Evolutionary conservation across 2,113 vertebrate species (phyloP), one percentile per base, ranked within the genome.

Genomic region (Macheiramphus alcinus): DNA sequence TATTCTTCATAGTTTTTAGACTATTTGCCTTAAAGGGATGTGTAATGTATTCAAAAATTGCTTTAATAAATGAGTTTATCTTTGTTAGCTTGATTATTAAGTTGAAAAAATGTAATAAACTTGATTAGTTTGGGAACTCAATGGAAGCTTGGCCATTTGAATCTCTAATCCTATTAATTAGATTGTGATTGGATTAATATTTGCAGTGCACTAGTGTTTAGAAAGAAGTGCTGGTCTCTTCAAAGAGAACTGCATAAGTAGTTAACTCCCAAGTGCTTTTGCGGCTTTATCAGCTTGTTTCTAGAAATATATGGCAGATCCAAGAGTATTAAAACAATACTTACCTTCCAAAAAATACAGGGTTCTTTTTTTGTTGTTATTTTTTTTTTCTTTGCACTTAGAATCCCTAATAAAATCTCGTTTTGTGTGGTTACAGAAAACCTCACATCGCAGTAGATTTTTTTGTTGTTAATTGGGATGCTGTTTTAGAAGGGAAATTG

Each of bases 151-250:
- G 92, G 83, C 82, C 79, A 76, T 94, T 96, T 88, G 81, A 90
- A 82, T 90, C 63, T 83, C 63, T 96, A 96, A 96, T 94, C 71
- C 85, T 92, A 75, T 94, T 95, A 96, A 96, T 97, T 93, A 95
- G 92, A 78, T 93, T 80, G 79, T 88, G 81, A 93, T 82, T 92
- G 82, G 93, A 90, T 95, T 96, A 95, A 83, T 94, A 92, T 87
- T 94, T 97, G 72, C 74, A 53, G 50, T 90, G 85, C 74, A 67
- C 22, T 73, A 76, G 12, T 47, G 55, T 92, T 93, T 72, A 75
- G 84, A 92, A 94, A 90, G 36, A 88, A 62, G 52, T 76, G 36
- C 81, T 93, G 42, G 34, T 76, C 45, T 92, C 81, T 94, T 96
- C 58, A 58, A 94, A 93, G 90, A 43, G 62, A 93, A 50, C 50